Percentiles rank a stretch among this genome's conserved stretches.
phyloP scores from a whole-genome alignment of 2,888 invertebrate species.

The Ariolimax columbianus region DNA sequence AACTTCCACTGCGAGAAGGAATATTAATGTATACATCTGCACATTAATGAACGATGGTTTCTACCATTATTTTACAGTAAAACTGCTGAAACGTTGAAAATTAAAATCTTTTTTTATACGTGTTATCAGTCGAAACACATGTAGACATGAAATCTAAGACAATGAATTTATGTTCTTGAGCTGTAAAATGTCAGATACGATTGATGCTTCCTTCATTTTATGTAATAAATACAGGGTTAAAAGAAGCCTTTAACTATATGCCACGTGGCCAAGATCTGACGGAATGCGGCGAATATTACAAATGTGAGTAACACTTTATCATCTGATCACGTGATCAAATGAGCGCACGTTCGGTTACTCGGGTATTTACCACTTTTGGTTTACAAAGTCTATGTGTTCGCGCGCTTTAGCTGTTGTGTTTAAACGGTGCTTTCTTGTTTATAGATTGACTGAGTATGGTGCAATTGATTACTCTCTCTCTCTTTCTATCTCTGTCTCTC shows the following conservation, averaged over 20 bases:
- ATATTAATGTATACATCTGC: too few species aligned
- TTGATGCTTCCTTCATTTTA: not conserved
- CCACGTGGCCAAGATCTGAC: not conserved
- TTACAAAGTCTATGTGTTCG: not conserved
- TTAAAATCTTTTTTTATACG: too few species aligned
- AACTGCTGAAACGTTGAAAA: too few species aligned
- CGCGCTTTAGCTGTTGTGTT: not conserved
- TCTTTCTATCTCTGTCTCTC: not conserved
- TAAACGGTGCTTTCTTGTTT: not conserved
- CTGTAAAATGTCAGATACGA: not conserved
- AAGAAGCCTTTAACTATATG: too few species aligned
- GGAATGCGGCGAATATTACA: not conserved
- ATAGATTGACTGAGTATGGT: too few species aligned
- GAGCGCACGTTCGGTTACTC: slow-evolving; percentile 34
- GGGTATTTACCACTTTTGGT: not conserved
- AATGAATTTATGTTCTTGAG: not conserved
- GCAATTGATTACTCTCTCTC: too few species aligned
- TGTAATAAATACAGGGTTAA: not conserved
- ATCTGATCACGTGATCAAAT: not conserved
- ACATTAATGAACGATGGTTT: too few species aligned
- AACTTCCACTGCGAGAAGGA: too few species aligned
- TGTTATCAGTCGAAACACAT: too few species aligned
- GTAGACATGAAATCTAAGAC: too few species aligned
- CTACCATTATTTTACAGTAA: too few species aligned
- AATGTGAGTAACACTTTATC: not conserved